Conservation (phyloP, 2,888 invertebrate species). For the Allygus modestus region DNA sequence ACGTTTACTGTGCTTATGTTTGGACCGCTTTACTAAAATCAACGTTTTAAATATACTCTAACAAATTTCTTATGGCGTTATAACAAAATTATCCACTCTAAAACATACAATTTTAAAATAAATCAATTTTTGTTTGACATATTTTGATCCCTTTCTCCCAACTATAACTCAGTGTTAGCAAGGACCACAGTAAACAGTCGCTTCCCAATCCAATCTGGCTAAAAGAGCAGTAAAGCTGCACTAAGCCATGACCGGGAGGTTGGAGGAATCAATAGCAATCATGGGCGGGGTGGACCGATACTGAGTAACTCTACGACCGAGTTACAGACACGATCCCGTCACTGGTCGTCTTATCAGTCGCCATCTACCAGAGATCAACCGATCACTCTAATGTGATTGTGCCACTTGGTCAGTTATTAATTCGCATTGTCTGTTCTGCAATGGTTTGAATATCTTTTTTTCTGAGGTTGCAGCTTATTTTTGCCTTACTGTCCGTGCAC, state of each 20-base stretch:
- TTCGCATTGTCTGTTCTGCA: not conserved
- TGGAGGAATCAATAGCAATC: slow-evolving; percentile 17
- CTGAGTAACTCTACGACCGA: too few species aligned
- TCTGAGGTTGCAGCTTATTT: too few species aligned
- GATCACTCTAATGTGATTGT: not conserved
- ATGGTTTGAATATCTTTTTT: not conserved
- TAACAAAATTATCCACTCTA: too few species aligned
- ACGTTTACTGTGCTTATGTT: too few species aligned
- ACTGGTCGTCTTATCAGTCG: not conserved
- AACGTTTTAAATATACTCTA: too few species aligned
- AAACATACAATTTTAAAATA: too few species aligned
- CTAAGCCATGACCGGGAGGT: not conserved
- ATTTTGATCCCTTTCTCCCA: too few species aligned
- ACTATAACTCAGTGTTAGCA: not conserved
- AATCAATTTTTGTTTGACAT: too few species aligned
- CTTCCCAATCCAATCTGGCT: not conserved
- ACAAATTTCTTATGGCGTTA: too few species aligned
- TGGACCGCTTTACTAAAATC: too few species aligned
- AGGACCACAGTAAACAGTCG: not conserved
- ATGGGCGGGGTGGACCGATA: slow-evolving; percentile 2
- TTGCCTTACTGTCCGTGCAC: too few species aligned
- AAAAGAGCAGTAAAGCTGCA: slow-evolving; percentile 12
- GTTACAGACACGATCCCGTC: too few species aligned
- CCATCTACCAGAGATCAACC: not conserved
- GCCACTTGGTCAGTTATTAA: not conserved